Conservation (phyloP, 2,888 invertebrate species). For the Coleophora deauratella region DNA sequence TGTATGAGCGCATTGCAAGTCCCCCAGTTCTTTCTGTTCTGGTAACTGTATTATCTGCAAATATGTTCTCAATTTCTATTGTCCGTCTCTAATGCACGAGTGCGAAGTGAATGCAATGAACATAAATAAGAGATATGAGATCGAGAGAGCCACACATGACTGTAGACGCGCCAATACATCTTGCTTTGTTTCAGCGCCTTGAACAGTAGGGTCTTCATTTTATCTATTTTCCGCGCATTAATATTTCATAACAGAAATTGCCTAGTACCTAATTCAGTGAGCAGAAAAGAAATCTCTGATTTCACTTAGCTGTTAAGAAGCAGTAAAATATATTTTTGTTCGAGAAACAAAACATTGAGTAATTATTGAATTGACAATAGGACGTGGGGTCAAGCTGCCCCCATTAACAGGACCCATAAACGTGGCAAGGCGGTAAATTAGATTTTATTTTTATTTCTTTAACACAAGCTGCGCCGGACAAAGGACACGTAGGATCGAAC, state of each 20-base stretch:
- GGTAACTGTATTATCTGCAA: constrained; percentile 69
- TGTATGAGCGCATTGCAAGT: constrained; percentile 54
- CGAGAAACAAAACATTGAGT: too few species aligned
- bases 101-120: constrained; percentile 52
- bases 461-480: constrained; percentile 70
- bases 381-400: constrained; percentile 45
- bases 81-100: constrained; percentile 47
- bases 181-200: constrained; percentile 26
- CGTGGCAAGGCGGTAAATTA: constrained; percentile 68
- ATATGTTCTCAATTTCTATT: constrained; percentile 72
- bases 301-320: too few species aligned
- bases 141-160: constrained; percentile 20
- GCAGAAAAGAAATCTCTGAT: too few species aligned
- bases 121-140: constrained; percentile 59
- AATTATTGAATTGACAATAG: neutral
- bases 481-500: constrained; percentile 63
- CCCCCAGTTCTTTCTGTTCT: constrained; percentile 43
- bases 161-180: constrained; percentile 31
- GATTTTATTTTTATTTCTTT: constrained; percentile 72
- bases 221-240: neutral
- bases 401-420: constrained; percentile 64
- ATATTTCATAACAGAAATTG: too few species aligned
- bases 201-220: constrained; percentile 1
- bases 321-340: too few species aligned
- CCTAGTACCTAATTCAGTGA: too few species aligned